Conservation (phyloP, 2,888 invertebrate species). For the Scaptomyza reducta region DNA sequence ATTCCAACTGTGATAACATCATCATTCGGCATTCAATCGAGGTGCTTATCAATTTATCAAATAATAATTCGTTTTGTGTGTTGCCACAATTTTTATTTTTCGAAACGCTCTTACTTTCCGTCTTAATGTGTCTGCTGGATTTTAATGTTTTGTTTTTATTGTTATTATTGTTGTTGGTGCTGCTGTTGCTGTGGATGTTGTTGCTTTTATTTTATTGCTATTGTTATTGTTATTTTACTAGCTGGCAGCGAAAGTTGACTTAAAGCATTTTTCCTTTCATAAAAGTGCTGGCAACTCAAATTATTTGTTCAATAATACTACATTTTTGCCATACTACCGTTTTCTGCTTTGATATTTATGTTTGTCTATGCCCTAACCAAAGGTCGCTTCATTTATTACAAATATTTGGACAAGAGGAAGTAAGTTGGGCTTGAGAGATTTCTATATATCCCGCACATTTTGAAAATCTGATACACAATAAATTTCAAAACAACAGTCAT, state of each 20-base stretch:
- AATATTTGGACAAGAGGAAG: not conserved
- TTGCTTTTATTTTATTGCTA: constrained; percentile 36
- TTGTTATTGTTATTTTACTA: constrained; percentile 32
- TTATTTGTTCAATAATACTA: constrained; percentile 76
- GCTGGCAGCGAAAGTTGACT: constrained; percentile 67
- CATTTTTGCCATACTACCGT: constrained; percentile 56
- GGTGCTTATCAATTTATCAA: constrained; percentile 56
- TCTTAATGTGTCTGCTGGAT: constrained; percentile 24
- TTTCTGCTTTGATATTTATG: constrained; percentile 5
- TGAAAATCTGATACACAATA: no score
- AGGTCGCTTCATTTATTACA: not conserved
- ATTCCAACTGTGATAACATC: constrained; percentile 59
- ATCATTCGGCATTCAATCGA: constrained; percentile 13
- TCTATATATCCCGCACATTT: no score
- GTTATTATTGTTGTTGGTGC: constrained; percentile 39
- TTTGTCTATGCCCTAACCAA: constrained; percentile 7
- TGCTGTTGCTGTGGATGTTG: constrained; percentile 30
- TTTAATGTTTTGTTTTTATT: constrained; percentile 37
- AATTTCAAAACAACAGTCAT: no score
- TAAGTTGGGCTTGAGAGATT: not conserved
- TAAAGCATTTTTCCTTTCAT: constrained; percentile 66
- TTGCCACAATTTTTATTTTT: constrained; percentile 33
- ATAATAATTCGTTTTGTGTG: constrained; percentile 8
- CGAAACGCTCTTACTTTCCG: constrained; percentile 68
- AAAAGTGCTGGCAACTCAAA: constrained; percentile 51